Base-by-base conservation (phyloP, 2,888 invertebrate species). In the Xestia rhomboidea region DNA sequence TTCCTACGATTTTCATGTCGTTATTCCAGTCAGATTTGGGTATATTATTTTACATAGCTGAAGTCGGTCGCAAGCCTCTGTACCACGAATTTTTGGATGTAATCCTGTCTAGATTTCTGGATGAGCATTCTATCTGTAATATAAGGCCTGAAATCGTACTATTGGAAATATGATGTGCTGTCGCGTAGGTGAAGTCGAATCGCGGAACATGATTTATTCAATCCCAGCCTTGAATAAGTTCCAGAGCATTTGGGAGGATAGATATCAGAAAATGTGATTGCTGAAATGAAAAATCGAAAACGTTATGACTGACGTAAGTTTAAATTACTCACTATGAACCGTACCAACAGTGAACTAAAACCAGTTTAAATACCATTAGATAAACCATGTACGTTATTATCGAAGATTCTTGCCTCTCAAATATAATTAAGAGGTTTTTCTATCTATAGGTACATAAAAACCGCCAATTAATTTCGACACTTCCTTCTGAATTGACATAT, bases 131-230 rank as follows among this genome's bases (percentile, higher is more conserved):
- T 64, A 54, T 71, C 10, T 44, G 75, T 72, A 82, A 79, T 67
- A 57, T 78, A 51, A 62, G 54, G 71, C 62, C 27, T 46, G 24
- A 62, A 71, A 24, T 68, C 44, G n/a, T 41, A 34, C 46, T 68
- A 70, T 83, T 81, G 68, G 66, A 69, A 77, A 77, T 71, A 83
- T 68, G 68, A 72, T 75, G 54, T 41, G 51, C 30, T 66, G 60
- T n/a, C 60, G 46, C 44, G 38, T 30, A 57, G 18, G 44, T n/a
- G 11, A 27, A 30, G 5, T 13, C 18, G 44, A 60, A 60, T 54
- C n/a, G 24, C n/a, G 49, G 24, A 67, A 71, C 57, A 24, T 66
- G 68, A 69, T 57, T 8, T 83, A 66, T 66, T 81, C 68, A 72
- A 78, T 78, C 30, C 51, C 41, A 38, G 41, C 38, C 49, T 49